A percentile compares a stretch with the other conserved stretches of the same genome.
Conservation (phyloP, 2,113 vertebrate genomes). For the Lucifuga dentata region DNA sequence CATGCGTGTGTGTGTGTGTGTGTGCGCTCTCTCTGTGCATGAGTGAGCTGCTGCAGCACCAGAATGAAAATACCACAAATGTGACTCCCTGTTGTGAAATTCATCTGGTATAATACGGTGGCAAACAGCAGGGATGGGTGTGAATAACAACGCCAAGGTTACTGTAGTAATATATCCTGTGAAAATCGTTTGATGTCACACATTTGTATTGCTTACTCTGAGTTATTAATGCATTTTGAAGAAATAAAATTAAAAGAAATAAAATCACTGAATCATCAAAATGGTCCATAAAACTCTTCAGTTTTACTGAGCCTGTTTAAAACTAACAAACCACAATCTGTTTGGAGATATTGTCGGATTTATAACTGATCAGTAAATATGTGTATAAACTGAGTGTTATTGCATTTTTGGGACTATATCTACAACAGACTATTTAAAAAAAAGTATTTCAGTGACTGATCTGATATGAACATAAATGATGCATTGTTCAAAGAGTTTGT, state of each 20-base stretch:
- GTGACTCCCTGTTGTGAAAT: slow-evolving; percentile 49
- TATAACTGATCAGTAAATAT: slow-evolving; percentile 37
- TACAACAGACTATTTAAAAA: not conserved
- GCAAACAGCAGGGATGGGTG: slow-evolving; percentile 34
- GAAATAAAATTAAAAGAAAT: slow-evolving; percentile 22
- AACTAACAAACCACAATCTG: slow-evolving; percentile 41
- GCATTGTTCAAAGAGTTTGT: too few species aligned
- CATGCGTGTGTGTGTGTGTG: not conserved
- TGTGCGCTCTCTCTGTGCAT: slow-evolving; percentile 21
- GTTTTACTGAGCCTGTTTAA: slow-evolving; percentile 52
- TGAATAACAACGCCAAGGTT: slow-evolving; percentile 22
- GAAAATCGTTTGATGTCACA: slow-evolving; percentile 1
- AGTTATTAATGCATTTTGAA: slow-evolving; percentile 8
- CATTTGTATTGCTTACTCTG: slow-evolving; percentile 8
- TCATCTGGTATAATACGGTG: slow-evolving; percentile 31
- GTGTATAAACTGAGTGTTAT: not conserved
- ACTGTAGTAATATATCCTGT: slow-evolving; percentile 8
- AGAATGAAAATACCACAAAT: slow-evolving; percentile 37
- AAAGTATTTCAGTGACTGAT: not conserved
- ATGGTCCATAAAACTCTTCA: slow-evolving; percentile 37
- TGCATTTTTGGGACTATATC: slow-evolving; percentile 3
- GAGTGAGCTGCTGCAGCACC: slow-evolving; percentile 20
- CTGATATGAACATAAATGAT: slow-evolving; percentile 8
- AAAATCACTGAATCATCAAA: slow-evolving; percentile 36
- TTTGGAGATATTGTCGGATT: slow-evolving; percentile 25